These are phyloP conservation scores for Orthonyx spaldingii DNA, from an alignment of 2,113 vertebrate species.

Conservation along the genomic window DNA sequence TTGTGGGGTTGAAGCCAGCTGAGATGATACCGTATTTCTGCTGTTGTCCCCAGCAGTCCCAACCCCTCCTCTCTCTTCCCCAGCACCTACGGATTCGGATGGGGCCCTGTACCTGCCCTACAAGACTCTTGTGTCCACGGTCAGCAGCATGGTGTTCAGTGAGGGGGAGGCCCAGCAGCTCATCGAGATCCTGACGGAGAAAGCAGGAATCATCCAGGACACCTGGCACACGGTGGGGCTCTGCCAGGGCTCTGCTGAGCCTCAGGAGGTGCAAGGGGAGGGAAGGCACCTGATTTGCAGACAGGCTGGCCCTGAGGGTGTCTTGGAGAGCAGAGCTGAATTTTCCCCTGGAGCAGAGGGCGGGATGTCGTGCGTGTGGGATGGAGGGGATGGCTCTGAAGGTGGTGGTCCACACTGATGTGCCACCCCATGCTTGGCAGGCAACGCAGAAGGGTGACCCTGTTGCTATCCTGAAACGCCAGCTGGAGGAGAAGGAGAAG, in stretches of 20 bases:
- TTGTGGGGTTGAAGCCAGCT: neutral
- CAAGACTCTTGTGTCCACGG: constrained; percentile 83
- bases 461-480: constrained; percentile 82
- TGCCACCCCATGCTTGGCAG: constrained; percentile 48
- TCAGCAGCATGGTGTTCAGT: constrained; percentile 87
- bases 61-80: neutral
- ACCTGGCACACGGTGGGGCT: constrained; percentile 88
- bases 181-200: constrained; percentile 90
- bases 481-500: constrained; percentile 91
- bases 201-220: constrained; percentile 82
- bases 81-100: constrained; percentile 67
- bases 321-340: neutral
- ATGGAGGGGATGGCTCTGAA: neutral
- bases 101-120: constrained; percentile 84
- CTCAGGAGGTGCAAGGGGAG: neutral
- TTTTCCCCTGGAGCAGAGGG: neutral
- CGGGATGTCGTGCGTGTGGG: rapidly evolving
- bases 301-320: neutral
- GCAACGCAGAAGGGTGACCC: constrained; percentile 92
- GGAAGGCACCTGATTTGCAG: neutral
- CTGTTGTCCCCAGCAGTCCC: neutral
- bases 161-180: constrained; percentile 87
- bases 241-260: neutral
- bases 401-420: neutral
- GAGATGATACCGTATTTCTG: neutral